Base-by-base conservation (phyloP, 2,797 vertebrate species). In the Heliangelus exortis region DNA sequence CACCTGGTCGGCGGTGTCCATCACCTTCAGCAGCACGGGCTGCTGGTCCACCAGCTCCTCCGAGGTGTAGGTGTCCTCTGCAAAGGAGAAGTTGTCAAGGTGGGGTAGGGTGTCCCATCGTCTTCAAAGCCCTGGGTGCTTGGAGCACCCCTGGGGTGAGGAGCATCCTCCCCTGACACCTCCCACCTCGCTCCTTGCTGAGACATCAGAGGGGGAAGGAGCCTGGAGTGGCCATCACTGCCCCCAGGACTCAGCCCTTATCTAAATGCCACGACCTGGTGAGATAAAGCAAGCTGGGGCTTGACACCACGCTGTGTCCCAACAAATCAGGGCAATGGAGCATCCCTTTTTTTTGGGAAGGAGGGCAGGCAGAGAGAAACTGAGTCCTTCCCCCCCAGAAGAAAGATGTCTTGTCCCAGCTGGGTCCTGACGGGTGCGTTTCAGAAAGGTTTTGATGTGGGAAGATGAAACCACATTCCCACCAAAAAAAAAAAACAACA, bases 1-100 rank as follows among this genome's bases (percentile, higher is more conserved):
- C 97, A 99, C 99, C 98, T 97, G 98, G 92, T 99, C 99, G 4
- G 98, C 98, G 0, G 99, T 99, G 96, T 99, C 99, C 99, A 99
- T 99, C 95, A 99, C 98, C 94, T 98, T 99, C 95, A 99, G 96
- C 58, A 98, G 97, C 78, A 99, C 97, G 1, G 98, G 97, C 94
- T 99, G 99, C 89, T 99, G 98, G 96, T 99, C 99, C 92, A 99
- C 98, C 13, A 97, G 95, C 97, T 99, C 99, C 92, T 99, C 99
- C 0, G 98, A 99, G 57, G 98, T 94, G 65, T 99, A 99, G 41
- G 98, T 98, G 69, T 99, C 99, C 95, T 99, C 99, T 99, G 95
- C 36, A 98, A 98, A 96, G 29, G 94, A 91, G 57, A 73, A 90
- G 19, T 54, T 20, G 54, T 84, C 48, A 88, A 63, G 67, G 12